phyloP scores from a whole-genome alignment of 2,797 vertebrate genomes.

The Calcarius lapponicus region DNA sequence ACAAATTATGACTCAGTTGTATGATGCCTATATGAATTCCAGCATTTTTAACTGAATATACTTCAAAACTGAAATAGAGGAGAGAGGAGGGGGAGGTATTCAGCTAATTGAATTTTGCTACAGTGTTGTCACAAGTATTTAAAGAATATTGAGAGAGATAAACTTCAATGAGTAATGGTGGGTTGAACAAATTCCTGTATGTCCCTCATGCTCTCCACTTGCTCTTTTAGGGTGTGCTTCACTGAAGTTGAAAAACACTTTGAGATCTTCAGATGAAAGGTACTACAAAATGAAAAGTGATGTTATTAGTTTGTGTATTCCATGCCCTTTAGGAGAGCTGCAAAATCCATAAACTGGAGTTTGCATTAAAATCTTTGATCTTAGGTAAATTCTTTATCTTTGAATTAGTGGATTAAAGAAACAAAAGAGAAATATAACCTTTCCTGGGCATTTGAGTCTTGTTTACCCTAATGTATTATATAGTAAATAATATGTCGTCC shows the following conservation, averaged over 20 bases:
- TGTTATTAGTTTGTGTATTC: not conserved
- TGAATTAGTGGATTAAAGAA: not conserved
- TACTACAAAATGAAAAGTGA: not conserved
- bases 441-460: not conserved
- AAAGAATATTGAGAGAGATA: not conserved
- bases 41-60: not conserved
- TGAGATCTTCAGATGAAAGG: slow-evolving; percentile 20
- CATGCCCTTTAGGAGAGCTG: not conserved
- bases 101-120: not conserved
- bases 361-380: not conserved
- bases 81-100: accelerated
- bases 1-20: not conserved
- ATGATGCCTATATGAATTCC: not conserved
- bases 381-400: not conserved
- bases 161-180: not conserved
- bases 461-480: not conserved
- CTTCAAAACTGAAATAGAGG: not conserved
- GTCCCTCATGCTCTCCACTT: not conserved
- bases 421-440: not conserved
- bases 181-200: not conserved
- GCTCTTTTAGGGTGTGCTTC: not conserved
- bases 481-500: not conserved
- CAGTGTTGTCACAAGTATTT: not conserved
- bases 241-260: not conserved
- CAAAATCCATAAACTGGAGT: not conserved